Evolutionary conservation across 1,140 invertebrate genomes (phyloP).

Genomic region (Cotesia typhae): DNA sequence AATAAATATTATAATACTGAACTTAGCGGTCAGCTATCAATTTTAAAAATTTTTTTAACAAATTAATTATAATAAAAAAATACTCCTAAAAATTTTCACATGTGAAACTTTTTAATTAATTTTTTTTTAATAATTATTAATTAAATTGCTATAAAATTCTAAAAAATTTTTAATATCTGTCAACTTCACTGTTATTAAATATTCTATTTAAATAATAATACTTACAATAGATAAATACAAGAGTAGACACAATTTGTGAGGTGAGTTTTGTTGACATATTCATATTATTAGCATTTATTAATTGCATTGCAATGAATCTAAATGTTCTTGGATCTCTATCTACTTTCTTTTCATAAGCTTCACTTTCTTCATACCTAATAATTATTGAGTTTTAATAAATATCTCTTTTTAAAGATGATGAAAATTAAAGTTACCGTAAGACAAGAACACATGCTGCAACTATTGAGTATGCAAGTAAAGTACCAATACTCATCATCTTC

Average conservation of each 20-base stretch:
- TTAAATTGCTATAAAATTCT: too few relatives aligned
- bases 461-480: slow-evolving; percentile 83
- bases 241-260: slow-evolving; percentile 62
- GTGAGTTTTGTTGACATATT: slow-evolving; percentile 64
- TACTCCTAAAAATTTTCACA: too few relatives aligned
- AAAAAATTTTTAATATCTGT: too few relatives aligned
- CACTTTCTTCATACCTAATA: slow-evolving; percentile 59
- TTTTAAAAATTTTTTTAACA: too few relatives aligned
- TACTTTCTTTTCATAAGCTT: slow-evolving; percentile 53
- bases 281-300: slow-evolving; percentile 62
- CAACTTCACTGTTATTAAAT: too few relatives aligned
- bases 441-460: slow-evolving; percentile 83
- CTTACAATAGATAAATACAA: slow-evolving; percentile 69
- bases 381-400: slow-evolving; percentile 9
- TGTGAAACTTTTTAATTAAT: too few relatives aligned
- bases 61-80: too few relatives aligned
- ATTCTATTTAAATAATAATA: slow-evolving; percentile 29
- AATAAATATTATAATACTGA: too few relatives aligned
- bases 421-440: slow-evolving; percentile 66
- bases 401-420: background rate
- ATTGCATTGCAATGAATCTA: slow-evolving; percentile 55
- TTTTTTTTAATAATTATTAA: too few relatives aligned
- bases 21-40: too few relatives aligned
- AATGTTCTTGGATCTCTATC: slow-evolving; percentile 50
- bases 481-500: slow-evolving; percentile 90